Evolutionary conservation across 1,140 invertebrate species (phyloP), one percentile per base, ranked within the genome.

Genomic region (Drosophila paulistorum): DNA sequence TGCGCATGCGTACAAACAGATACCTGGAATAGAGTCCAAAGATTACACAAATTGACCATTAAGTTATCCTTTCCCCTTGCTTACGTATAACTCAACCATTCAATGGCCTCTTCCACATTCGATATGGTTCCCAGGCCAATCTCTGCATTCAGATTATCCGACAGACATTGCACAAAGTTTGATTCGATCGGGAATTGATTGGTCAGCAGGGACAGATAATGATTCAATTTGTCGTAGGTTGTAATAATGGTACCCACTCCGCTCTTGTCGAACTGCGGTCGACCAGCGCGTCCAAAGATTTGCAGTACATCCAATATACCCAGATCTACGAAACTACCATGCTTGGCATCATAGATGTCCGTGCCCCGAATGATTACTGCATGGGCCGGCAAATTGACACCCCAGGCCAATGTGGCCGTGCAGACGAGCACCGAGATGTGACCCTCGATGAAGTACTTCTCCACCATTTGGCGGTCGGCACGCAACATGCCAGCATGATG

Each of bases 161-260:
- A 96, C 33, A 99, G 92, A 86, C 96, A 96, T 82, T 95, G 96
- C 54, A 98, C 96, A 90, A 99, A 99, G 92, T 98, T 98, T 90
- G 98, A 99, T 92, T 99, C 99, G 77, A 99, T 99, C 0, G 99
- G 98, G 92, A 98, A 97, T 93, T 99, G 98, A 92, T 98, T 98
- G 1, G 98, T 99, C 73, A 99, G 94, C 42, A 99, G 93, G 1
- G 96, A 97, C 4, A 99, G 93, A 93, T 99, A 99, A 92, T 99
- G 97, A 1, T 96, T 95, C 30, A 99, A 93, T 93, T 99, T 99
- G 72, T 97, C 95, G 90, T 99, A 97, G 0, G 95, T 94, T 0
- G 99, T 99, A 26, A 99, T 99, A 57, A 99, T 99, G 5, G 97
- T 97, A 17, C 98, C 99, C 66, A 99, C 96, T 17, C 99, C 98